A percentile compares a stretch with the other conserved stretches of the same genome.
These are phyloP conservation scores for Megaustenia siamemsis DNA, from an alignment of 2,888 invertebrate species.

Conservation along the genomic window DNA sequence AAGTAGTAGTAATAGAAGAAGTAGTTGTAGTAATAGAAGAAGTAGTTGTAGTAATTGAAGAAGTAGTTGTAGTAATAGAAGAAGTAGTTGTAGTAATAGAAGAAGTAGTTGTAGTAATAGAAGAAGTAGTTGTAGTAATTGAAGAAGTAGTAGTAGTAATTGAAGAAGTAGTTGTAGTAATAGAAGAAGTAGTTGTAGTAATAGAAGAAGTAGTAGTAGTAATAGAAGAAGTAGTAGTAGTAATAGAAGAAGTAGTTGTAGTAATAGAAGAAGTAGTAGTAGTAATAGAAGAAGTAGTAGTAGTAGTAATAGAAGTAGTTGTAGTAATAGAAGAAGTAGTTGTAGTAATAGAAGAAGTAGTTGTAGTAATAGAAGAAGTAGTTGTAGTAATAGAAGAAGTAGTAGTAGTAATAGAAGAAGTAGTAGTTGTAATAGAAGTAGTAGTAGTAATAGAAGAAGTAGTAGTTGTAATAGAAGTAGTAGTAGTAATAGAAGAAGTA, in stretches of 20 bases:
- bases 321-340: constrained; percentile 40
- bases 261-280: not conserved
- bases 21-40: constrained; percentile 39
- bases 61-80: constrained; percentile 27
- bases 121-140: constrained; percentile 20
- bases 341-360: constrained; percentile 42
- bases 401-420: constrained; percentile 37
- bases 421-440: constrained; percentile 36
- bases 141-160: too few relatives aligned
- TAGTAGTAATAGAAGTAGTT: not conserved
- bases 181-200: not conserved
- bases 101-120: constrained; percentile 45
- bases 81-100: constrained; percentile 38
- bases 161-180: constrained; percentile 17
- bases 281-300: too few relatives aligned
- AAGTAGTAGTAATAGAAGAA: constrained; percentile 31
- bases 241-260: not conserved
- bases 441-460: not conserved
- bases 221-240: not conserved
- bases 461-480: constrained; percentile 1
- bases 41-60: too few relatives aligned
- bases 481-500: constrained; percentile 21
- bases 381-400: constrained; percentile 34
- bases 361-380: constrained; percentile 29
- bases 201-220: not conserved